Evolutionary conservation across 1,140 invertebrate genomes (phyloP), one percentile per base, ranked within the genome.

Genomic region (Thaumetopoea pityocampa): DNA sequence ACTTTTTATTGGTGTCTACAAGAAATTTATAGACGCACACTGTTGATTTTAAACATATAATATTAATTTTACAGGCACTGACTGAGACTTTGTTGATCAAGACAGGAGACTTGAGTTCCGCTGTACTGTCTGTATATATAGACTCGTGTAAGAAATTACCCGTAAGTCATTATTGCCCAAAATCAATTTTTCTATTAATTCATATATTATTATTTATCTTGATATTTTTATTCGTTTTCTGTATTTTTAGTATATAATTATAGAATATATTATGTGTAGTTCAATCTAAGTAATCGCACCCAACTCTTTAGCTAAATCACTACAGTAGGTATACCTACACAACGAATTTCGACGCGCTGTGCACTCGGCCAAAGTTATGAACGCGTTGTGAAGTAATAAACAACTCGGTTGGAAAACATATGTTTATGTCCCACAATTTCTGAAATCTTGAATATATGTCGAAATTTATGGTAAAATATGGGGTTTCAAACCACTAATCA

Each of bases 81-180:
- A 80, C 88, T 22, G 93, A 95, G 84, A 94, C 92, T 0, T 90
- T 94, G 69, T 76, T 91, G 20, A 77, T 95, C 10, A 88, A 92
- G 47, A 89, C 92, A 1, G 92, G 90, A 6, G 89, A 91, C 15
- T 89, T 93, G 85, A 93, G 92, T 66, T 91, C 92, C 0, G 91
- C 92, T 9, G 68, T 97, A 8, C 80, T 98, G 0, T 91, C 92
- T 20, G 90, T 98, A 0, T 96, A 92, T 67, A 85, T 98, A 8
- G 96, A 98, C 85, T 96, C 94, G 3, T 95, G 94, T 6, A 93
- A 92, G 76, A 92, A 96, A 85, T 84, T 98, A 17, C 96, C 96
- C 12, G 95, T 97, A 88, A 90, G 89, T 82, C 48, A 5, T 28
- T 20, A 4, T 29, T n/a, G 14, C 14, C 14, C 26, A 11, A 12